These are phyloP conservation scores for Campylomormyrus numenius DNA, from an alignment of 2,113 vertebrate genomes.

Conservation along the genomic window DNA sequence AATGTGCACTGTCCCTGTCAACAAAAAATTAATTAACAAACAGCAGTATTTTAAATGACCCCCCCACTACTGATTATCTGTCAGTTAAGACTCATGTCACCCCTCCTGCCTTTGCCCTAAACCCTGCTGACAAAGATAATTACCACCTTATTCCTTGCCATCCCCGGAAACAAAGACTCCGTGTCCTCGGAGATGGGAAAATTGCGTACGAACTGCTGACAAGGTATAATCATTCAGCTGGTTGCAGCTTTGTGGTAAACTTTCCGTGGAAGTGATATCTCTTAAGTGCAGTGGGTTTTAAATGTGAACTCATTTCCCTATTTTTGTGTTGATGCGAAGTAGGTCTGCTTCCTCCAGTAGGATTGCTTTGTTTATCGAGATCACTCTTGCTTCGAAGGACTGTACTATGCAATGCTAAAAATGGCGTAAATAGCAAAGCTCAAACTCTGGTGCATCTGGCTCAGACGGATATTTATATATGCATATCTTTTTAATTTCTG, in stretches of 20 bases:
- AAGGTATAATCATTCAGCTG: slow-evolving; percentile 60
- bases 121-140: slow-evolving; percentile 38
- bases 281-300: slow-evolving; percentile 15
- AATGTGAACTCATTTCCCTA: neutral
- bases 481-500: neutral
- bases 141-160: slow-evolving; percentile 44
- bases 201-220: slow-evolving; percentile 56
- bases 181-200: slow-evolving; percentile 59
- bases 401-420: neutral
- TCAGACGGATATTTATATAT: neutral
- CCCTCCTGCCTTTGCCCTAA: slow-evolving; percentile 17
- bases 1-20: neutral
- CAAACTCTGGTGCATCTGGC: neutral
- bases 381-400: neutral
- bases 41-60: slow-evolving; percentile 28
- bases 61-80: slow-evolving; percentile 26
- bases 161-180: slow-evolving; percentile 57
- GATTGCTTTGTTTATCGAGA: neutral
- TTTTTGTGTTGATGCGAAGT: neutral
- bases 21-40: neutral
- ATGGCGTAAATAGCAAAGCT: neutral
- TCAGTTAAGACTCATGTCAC: slow-evolving; percentile 27
- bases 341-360: neutral
- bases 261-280: slow-evolving; percentile 32
- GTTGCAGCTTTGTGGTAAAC: slow-evolving; percentile 32